These are phyloP conservation scores for Albula glossodonta DNA, from an alignment of 2,113 vertebrate species.

Conservation along the genomic window DNA sequence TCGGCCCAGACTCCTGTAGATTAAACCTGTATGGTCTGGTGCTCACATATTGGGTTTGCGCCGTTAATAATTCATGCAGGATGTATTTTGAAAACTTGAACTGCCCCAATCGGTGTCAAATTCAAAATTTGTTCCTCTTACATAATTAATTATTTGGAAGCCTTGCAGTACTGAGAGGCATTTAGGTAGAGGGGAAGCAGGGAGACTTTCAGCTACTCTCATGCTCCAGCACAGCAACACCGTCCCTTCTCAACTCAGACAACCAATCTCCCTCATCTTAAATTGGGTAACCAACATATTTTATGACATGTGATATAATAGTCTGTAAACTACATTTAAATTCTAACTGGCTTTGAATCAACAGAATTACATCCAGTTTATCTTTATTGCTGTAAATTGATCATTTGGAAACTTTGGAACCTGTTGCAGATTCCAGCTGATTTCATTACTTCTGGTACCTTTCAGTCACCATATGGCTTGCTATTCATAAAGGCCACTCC, in stretches of 20 bases:
- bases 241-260: neutral
- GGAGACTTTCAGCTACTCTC: neutral
- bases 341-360: neutral
- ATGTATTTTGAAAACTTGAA: slow-evolving; percentile 83
- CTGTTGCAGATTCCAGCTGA: slow-evolving; percentile 54
- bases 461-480: slow-evolving; percentile 75
- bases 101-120: slow-evolving; percentile 83
- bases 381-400: neutral
- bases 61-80: slow-evolving; percentile 82
- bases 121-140: slow-evolving; percentile 84
- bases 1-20: slow-evolving; percentile 42
- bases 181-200: slow-evolving; percentile 7
- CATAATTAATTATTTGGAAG: slow-evolving; percentile 75
- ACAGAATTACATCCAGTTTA: neutral
- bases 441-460: slow-evolving; percentile 65
- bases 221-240: neutral
- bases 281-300: neutral
- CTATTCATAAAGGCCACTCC: slow-evolving; percentile 66
- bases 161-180: slow-evolving; percentile 52
- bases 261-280: neutral
- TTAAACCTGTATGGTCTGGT: slow-evolving; percentile 68
- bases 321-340: neutral
- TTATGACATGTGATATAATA: neutral
- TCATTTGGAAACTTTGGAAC: slow-evolving; percentile 48
- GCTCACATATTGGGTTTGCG: slow-evolving; percentile 75